These are phyloP conservation scores for Harpagifer antarcticus DNA, from an alignment of 2,797 vertebrate species.

Conservation along the genomic window DNA sequence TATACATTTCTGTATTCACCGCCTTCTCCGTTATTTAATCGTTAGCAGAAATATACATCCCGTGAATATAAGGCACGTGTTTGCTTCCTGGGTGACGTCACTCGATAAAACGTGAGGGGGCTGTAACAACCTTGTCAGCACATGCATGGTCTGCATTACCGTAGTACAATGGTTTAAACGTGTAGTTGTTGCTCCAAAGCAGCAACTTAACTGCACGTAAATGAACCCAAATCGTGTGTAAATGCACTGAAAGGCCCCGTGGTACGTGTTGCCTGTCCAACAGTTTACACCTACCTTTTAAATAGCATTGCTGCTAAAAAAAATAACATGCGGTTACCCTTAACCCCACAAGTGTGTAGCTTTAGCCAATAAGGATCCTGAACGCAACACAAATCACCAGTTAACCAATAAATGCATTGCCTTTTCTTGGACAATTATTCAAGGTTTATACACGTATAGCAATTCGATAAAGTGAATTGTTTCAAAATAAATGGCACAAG, in stretches of 20 bases:
- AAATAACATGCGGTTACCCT: slow-evolving; percentile 29
- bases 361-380: background rate
- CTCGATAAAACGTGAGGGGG: slow-evolving; percentile 39
- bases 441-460: background rate
- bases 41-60: background rate
- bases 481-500: background rate
- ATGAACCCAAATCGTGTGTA: rapidly evolving
- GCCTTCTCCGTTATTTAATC: background rate
- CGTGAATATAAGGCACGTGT: slow-evolving; percentile 40
- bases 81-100: slow-evolving; percentile 9
- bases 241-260: background rate
- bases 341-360: background rate
- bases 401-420: background rate
- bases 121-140: slow-evolving; percentile 13
- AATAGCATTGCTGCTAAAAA: slow-evolving; percentile 35
- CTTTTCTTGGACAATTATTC: background rate
- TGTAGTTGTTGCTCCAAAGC: background rate
- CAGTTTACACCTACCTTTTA: background rate
- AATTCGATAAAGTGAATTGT: background rate
- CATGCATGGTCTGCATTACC: slow-evolving; percentile 24
- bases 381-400: background rate
- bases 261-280: background rate
- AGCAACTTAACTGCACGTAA: background rate
- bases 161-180: background rate
- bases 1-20: background rate